A percentile compares a stretch with the other conserved stretches of the same genome.
These are phyloP conservation scores for Macaria notata DNA, from an alignment of 2,888 invertebrate species.

Conservation along the genomic window DNA sequence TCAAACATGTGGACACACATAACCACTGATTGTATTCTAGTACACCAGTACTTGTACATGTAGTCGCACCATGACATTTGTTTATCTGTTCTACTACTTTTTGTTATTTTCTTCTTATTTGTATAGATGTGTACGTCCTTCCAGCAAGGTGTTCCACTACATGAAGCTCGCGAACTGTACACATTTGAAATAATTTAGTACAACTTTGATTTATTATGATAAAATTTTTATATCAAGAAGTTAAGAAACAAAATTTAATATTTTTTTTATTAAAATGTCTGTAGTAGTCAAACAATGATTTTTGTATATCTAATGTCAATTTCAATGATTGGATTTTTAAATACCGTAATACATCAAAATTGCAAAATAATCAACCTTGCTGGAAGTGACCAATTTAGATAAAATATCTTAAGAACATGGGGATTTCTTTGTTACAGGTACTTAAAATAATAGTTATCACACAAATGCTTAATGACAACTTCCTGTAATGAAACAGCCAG, in stretches of 20 bases:
- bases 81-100: constrained; percentile 2
- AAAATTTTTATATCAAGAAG: too few species aligned
- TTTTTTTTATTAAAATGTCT: too few species aligned
- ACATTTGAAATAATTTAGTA: too few species aligned
- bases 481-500: too few species aligned
- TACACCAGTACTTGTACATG: constrained; percentile 19
- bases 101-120: not conserved
- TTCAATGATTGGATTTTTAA: too few species aligned
- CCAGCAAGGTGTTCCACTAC: constrained; percentile 19
- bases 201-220: too few species aligned
- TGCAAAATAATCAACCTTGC: constrained; percentile 6
- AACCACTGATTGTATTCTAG: constrained; percentile 15
- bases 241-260: too few species aligned
- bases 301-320: too few species aligned
- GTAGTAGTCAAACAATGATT: too few species aligned
- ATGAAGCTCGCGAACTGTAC: too few species aligned
- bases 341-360: too few species aligned
- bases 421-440: constrained; percentile 16
- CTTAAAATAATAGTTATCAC: not conserved
- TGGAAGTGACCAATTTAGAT: constrained; percentile 5
- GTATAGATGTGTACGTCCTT: constrained; percentile 7
- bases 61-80: constrained; percentile 29
- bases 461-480: too few species aligned
- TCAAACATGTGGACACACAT: constrained; percentile 33
- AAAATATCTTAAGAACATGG: not conserved